These are phyloP conservation scores for Drosophila erecta DNA, from an alignment of 1,140 invertebrate genomes.

Conservation along the genomic window DNA sequence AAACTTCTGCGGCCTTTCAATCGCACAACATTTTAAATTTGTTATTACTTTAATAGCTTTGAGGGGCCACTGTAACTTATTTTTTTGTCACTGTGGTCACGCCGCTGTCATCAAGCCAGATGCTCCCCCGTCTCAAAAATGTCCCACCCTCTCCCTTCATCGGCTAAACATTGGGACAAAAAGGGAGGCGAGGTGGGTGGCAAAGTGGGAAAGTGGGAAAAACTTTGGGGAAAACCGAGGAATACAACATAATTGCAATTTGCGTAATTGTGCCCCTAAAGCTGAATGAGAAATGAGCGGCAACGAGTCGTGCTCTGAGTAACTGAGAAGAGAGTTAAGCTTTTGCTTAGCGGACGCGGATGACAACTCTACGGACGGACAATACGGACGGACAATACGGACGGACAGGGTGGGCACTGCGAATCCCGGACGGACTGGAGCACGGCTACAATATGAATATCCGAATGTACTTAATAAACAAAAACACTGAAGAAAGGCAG, in stretches of 20 bases:
- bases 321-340: conserved; percentile 47
- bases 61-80: conserved; percentile 18
- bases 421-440: conserved; percentile 11
- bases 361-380: conserved; percentile 23
- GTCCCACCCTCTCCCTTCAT: conserved; percentile 14
- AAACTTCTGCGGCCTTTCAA: too few relatives aligned
- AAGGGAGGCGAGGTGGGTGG: background rate
- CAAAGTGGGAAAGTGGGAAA: conserved; percentile 28
- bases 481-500: conserved; percentile 63
- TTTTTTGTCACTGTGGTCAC: conserved; percentile 61
- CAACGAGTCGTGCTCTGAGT: conserved; percentile 47
- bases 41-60: too few relatives aligned
- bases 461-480: conserved; percentile 67
- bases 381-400: conserved; percentile 15
- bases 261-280: conserved; percentile 73
- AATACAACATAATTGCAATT: conserved; percentile 74
- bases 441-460: conserved; percentile 60
- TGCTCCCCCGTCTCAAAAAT: conserved; percentile 20
- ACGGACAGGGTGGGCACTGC: background rate
- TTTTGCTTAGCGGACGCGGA: conserved; percentile 32
- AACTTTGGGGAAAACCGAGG: conserved; percentile 58
- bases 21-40: too few relatives aligned
- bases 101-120: conserved; percentile 54
- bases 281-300: conserved; percentile 72
- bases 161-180: conserved; percentile 14